Percentiles rank a stretch among this genome's conserved stretches.
These are phyloP conservation scores for Philaethria dido DNA, from an alignment of 2,888 invertebrate genomes.

Conservation along the genomic window DNA sequence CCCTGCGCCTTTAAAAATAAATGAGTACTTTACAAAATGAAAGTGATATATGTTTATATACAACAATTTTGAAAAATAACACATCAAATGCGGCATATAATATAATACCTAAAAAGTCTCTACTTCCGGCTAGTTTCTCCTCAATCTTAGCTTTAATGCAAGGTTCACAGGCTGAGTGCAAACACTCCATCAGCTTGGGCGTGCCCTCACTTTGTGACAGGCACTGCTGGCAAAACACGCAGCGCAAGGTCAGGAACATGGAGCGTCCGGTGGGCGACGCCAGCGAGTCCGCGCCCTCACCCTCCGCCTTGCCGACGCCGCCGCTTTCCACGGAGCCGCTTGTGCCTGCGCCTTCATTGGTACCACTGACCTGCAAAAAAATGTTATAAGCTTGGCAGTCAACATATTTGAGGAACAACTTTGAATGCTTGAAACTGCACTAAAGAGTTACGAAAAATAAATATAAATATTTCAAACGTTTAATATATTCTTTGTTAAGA, in stretches of 20 bases:
- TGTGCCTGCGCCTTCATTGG: conserved; percentile 38
- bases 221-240: conserved; percentile 76
- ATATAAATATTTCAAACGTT: too few relatives aligned
- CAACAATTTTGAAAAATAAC: background rate
- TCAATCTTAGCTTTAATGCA: conserved; percentile 88
- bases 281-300: conserved; percentile 68
- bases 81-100: too few relatives aligned
- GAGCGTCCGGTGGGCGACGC: conserved; percentile 65
- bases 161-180: conserved; percentile 92
- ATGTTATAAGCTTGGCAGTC: too few relatives aligned
- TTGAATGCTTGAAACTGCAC: too few relatives aligned
- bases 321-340: conserved; percentile 35
- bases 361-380: conserved; percentile 47
- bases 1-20: conserved; percentile 58
- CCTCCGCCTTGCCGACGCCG: conserved; percentile 47
- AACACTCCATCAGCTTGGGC: conserved; percentile 93
- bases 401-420: too few relatives aligned
- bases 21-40: background rate
- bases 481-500: too few relatives aligned
- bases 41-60: background rate
- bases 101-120: conserved; percentile 68
- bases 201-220: conserved; percentile 71
- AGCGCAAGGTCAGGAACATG: conserved; percentile 69
- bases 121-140: conserved; percentile 64
- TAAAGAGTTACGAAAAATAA: too few relatives aligned